A percentile compares a stretch with the other conserved stretches of the same genome.
These are phyloP conservation scores for Otis tarda DNA, from an alignment of 2,113 vertebrate species.

Conservation along the genomic window DNA sequence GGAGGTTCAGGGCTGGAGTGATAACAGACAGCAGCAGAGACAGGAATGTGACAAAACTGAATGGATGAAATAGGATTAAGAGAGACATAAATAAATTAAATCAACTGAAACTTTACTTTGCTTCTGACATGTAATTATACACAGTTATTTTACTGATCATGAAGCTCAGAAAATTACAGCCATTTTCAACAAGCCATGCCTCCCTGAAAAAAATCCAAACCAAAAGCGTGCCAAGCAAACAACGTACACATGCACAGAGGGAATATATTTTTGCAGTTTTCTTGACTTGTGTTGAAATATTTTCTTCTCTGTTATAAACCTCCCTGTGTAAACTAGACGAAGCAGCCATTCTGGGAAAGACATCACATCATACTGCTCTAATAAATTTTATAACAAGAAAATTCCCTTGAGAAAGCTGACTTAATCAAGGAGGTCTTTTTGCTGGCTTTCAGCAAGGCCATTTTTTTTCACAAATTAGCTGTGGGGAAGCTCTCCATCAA, in stretches of 20 bases:
- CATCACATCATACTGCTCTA: neutral
- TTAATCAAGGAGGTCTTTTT: neutral
- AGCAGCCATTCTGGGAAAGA: neutral
- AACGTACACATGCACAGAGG: neutral
- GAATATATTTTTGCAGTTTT: neutral
- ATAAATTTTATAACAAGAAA: neutral
- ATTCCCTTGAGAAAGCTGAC: neutral
- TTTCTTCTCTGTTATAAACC: neutral
- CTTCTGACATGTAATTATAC: neutral
- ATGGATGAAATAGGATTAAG: conserved; percentile 5
- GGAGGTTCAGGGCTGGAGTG: neutral
- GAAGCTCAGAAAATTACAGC: neutral
- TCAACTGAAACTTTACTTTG: neutral
- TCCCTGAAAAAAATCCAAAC: neutral
- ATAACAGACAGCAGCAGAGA: conserved; percentile 5
- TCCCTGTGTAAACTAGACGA: neutral
- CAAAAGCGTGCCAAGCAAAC: neutral
- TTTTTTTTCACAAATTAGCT: neutral
- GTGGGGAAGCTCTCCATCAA: neutral
- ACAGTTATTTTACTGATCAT: neutral
- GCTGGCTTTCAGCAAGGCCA: neutral
- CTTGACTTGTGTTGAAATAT: neutral
- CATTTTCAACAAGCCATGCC: neutral
- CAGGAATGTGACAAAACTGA: neutral
- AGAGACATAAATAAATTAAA: conserved; percentile 14